Base-by-base conservation (phyloP, 1,140 invertebrate genomes). In the Drosophila carrolli region DNA sequence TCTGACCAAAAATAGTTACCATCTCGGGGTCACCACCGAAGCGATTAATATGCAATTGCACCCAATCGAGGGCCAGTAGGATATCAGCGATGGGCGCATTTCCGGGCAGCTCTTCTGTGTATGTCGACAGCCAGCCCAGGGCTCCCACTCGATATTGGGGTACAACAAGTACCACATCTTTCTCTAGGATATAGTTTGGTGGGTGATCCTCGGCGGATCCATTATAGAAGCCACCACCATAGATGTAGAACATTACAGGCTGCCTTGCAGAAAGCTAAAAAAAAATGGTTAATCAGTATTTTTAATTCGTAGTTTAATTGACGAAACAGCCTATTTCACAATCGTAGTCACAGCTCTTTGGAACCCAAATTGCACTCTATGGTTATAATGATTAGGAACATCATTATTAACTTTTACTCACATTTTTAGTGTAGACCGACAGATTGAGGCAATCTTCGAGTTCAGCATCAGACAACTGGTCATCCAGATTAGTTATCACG, bases 91-190 rank as follows among this genome's bases (percentile, higher is more conserved):
- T 76, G 0, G 90, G 84, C 11, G 72, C 88, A 76, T 92, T 92
- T 16, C 91, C 91, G 0, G 91, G 90, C 43, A 92, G 58, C 38
- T 78, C 68, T 0, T 88, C 19, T 5, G 67, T 81, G 13, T 61
- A 54, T 68, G 93, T 94, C 5, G 90, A 93, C 78, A 94, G 63
- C 91, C 94, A 94, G 92, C 94, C 94, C 46, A 94, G 91, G 0
- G 93, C 93, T 37, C 94, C 94, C 51, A 96, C 93, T 91, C 97
- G 94, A 90, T 97, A 98, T 90, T 98, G 97, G 0, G 96, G 93
- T 1, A 96, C 95, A 4, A 98, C 96, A 0, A 97, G 93, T 5
- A 98, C 93, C 0, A 97, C 93, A 74, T 97, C 95, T 44, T 94
- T 93, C 56, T 97, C 96, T 1, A 97, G 92, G 0, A 98, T 90